phyloP scores from a whole-genome alignment of 2,797 vertebrate species.

The Sebastes wilsoni region DNA sequence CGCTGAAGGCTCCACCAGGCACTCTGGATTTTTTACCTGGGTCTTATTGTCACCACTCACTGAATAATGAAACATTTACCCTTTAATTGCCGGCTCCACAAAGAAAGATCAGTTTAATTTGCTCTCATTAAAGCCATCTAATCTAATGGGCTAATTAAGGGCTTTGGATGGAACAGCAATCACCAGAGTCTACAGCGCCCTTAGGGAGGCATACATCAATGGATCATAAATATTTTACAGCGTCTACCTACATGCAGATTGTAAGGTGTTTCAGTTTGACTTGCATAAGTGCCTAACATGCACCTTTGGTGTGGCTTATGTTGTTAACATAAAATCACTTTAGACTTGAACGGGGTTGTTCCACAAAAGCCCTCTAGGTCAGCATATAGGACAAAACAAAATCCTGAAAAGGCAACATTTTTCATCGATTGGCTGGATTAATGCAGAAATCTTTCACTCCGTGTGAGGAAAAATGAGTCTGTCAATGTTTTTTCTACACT shows the following conservation, averaged over 20 bases:
- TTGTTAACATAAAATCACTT: constrained; percentile 40
- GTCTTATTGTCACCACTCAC: constrained; percentile 55
- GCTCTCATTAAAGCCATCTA: constrained; percentile 74
- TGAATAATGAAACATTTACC: constrained; percentile 80
- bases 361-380: constrained; percentile 13
- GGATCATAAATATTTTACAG: constrained; percentile 81
- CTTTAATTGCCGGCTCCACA: constrained; percentile 72
- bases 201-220: constrained; percentile 70
- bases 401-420: constrained; percentile 39
- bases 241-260: constrained; percentile 69
- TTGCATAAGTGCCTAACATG: constrained; percentile 56
- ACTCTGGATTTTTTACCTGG: constrained; percentile 56
- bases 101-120: constrained; percentile 80
- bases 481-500: constrained; percentile 24
- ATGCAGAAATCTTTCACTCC: constrained; percentile 41
- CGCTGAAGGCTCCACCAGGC: constrained; percentile 35
- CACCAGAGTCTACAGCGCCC: constrained; percentile 62
- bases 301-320: constrained; percentile 48
- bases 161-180: constrained; percentile 73
- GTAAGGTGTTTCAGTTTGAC: constrained; percentile 59
- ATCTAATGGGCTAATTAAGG: constrained; percentile 81
- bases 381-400: constrained; percentile 21
- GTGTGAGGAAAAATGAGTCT: constrained; percentile 39
- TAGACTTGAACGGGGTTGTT: background rate
- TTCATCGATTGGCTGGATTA: constrained; percentile 53